These are phyloP conservation scores for Chondrilla cf. caribensis DNA, from an alignment of 37 sponge, comb jelly and placozoan genomes.

Conservation along the genomic window DNA sequence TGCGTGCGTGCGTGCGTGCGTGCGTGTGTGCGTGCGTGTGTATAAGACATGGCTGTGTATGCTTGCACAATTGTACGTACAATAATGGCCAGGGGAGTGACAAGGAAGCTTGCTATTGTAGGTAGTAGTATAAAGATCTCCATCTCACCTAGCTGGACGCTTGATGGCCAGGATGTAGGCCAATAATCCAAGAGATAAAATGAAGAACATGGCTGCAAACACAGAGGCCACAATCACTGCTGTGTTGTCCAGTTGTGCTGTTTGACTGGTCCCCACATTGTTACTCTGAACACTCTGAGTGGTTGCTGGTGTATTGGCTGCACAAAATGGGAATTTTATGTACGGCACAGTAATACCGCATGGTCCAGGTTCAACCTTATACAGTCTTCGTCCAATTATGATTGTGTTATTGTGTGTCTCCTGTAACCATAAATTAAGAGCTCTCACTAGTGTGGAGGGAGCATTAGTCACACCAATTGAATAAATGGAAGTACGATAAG, in stretches of 20 bases:
- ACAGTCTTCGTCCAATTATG: background rate
- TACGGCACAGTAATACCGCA: background rate
- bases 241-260: background rate
- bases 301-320: too few species aligned
- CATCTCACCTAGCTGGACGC: too few species aligned
- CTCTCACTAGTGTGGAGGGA: background rate
- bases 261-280: background rate
- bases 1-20: background rate
- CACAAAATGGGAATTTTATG: background rate
- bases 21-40: background rate
- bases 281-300: background rate
- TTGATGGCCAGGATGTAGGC: background rate
- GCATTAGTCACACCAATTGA: background rate
- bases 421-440: background rate
- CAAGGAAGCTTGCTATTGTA: too few species aligned
- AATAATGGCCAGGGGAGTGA: too few species aligned
- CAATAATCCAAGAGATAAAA: background rate
- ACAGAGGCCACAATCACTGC: slow-evolving; percentile 9
- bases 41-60: too few species aligned
- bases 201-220: slow-evolving; percentile 7
- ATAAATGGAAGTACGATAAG: background rate
- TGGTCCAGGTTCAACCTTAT: background rate
- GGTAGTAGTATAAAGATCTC: too few species aligned
- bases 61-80: too few species aligned
- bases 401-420: background rate